phyloP scores from a whole-genome alignment of 2,888 invertebrate species.

The Pterobdella sp. region DNA sequence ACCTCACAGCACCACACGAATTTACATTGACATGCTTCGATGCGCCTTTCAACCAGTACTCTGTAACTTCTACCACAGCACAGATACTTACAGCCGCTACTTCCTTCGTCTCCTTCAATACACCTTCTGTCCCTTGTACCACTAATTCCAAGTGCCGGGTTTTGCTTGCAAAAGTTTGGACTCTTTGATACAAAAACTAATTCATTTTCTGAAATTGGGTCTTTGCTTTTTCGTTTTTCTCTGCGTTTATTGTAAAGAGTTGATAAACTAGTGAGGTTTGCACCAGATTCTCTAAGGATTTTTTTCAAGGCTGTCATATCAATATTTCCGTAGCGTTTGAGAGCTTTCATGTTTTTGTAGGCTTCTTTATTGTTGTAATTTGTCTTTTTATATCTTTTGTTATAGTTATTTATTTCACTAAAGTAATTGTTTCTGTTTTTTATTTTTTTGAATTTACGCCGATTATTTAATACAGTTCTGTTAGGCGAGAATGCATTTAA shows the following conservation, averaged over 20 bases:
- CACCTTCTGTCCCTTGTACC: conserved; percentile 56
- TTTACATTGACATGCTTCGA: conserved; percentile 30
- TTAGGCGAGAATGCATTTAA: background rate
- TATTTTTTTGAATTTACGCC: background rate
- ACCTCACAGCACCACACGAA: conserved; percentile 34
- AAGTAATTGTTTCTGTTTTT: background rate
- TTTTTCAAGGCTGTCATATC: background rate
- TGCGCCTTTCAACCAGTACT: conserved; percentile 17
- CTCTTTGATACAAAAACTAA: conserved; percentile 57
- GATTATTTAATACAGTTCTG: background rate
- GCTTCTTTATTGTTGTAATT: too few species aligned
- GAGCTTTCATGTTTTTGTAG: background rate
- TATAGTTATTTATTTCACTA: background rate
- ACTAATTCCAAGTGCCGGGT: conserved; percentile 39
- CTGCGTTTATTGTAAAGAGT: conserved; percentile 28
- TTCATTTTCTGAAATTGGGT: conserved; percentile 53
- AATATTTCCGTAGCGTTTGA: background rate
- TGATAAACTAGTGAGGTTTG: background rate
- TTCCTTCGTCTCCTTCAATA: conserved; percentile 49
- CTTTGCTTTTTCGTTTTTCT: conserved; percentile 33
- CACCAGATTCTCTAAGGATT: background rate
- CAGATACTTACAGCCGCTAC: conserved; percentile 53
- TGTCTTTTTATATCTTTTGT: too few species aligned
- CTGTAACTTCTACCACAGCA: conserved; percentile 48
- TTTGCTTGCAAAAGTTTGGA: conserved; percentile 55